Evolutionary conservation across 1,140 invertebrate genomes (phyloP), one percentile per base, ranked within the genome.

Genomic region (Ceratina japonica): DNA sequence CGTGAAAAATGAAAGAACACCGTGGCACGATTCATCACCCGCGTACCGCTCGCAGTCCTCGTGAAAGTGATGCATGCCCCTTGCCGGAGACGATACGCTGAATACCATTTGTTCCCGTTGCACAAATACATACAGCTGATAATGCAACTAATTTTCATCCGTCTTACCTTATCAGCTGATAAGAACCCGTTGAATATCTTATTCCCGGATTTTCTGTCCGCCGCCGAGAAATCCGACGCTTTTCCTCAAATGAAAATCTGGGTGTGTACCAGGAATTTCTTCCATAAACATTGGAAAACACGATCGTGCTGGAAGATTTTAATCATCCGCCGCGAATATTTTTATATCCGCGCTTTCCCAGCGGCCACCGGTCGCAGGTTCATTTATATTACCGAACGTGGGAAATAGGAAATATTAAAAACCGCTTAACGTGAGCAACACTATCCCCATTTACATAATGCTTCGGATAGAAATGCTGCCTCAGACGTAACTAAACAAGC

Each of bases 1-100:
- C 65, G 75, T 86, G 85, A 87, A 87, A 87, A 87, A 80, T 84
- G 86, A 83, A 82, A 81, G 82, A 83, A 78, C 75, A 79, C 59
- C 20, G 62, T 62, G 79, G n/a, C 68, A 75, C 72, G 80, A 87
- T 85, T 77, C 80, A 86, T 87, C 84, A 86, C 31, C 27, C 76
- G 68, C 59, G 54, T 58, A 71, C 56, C 59, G 74, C 70, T 76
- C 74, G 69, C 79, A 73, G 75, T 82, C 82, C 76, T 80, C 82
- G 82, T 70, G 75, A 79, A 82, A 82, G 84, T 79, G 84, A 87
- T 86, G 75, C 75, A 84, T 84, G 79, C 64, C 51, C 49, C 65
- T 79, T 83, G 76, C 75, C 79, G 62, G 74, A 74, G 72, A 79
- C 66, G 82, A 75, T 87, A 81, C 80, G 79, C 37, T 58, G 68